A percentile compares a stretch with the other conserved stretches of the same genome.
phyloP scores from a whole-genome alignment of 2,113 vertebrate genomes.

The Prolemur simus region DNA sequence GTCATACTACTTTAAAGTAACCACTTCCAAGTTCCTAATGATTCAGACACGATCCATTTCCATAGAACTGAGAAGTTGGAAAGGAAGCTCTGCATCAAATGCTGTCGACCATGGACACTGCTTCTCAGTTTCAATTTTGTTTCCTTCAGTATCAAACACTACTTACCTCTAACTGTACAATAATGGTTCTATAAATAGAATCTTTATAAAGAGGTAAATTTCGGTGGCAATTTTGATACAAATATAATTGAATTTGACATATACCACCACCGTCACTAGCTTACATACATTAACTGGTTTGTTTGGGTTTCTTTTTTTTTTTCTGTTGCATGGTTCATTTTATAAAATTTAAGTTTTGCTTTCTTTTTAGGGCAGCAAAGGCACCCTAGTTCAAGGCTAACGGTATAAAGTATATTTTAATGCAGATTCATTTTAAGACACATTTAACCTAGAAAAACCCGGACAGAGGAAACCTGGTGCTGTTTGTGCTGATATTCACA shows the following conservation, averaged over 20 bases:
- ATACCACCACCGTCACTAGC: accelerated
- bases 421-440: not conserved
- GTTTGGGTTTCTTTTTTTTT: not conserved
- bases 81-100: not conserved
- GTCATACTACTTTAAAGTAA: not conserved
- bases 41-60: not conserved
- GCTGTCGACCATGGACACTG: accelerated
- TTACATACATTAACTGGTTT: not conserved
- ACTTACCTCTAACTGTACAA: accelerated
- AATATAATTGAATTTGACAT: not conserved
- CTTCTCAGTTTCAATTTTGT: not conserved
- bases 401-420: not conserved
- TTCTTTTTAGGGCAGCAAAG: not conserved
- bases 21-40: not conserved
- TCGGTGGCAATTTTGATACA: not conserved
- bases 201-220: not conserved
- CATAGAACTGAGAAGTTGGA: accelerated
- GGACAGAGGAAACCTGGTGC: not conserved
- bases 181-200: not conserved
- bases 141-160: not conserved
- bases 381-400: not conserved
- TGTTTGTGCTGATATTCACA: too few relatives aligned
- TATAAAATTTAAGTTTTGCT: not conserved
- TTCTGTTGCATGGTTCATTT: not conserved
- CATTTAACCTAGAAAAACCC: not conserved